Evolutionary conservation across 2,888 invertebrate species (phyloP), one percentile per base, ranked within the genome.

Genomic region (Epirrhoe alternata): DNA sequence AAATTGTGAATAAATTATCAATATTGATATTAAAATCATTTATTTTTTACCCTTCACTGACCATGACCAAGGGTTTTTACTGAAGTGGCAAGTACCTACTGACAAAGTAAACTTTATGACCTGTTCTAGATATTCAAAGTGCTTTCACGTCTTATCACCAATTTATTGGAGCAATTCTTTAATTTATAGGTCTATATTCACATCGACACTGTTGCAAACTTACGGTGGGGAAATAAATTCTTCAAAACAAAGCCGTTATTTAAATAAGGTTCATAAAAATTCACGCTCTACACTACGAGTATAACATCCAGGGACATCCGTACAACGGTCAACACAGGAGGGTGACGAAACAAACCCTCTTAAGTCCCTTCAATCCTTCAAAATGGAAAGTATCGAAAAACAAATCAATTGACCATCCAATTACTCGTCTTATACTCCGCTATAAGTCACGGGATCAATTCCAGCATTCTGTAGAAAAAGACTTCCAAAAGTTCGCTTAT

Each of bases 1-100:
- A 92, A 92, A 92, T 92, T 92, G 92, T 92, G 90, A 93, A 92
- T 93, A 93, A 93, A 92, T 91, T 92, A 92, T 93, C 92, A 92
- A 90, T 90, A 93, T 91, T 92, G 92, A 92, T 92, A 92, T 91
- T 90, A 87, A 79, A 80, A 71, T 75, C 75, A 74, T 73, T 83
- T 85, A n/a, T 86, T 85, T 72, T 58, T 68, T 69, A 35, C 56
- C 52, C 47, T 24, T 24, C 12, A 51, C 35, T 49, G n/a, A 50
- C 24, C 24, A 24, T 24, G 24, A 24, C 24, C 24, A 24, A 24
- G 24, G 8, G 45, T 12, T 6, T 14, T 14, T 14, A 47, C 16
- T 47, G 16, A 47, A 42, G 38, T 47, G 16, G 14, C 16, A 47
- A 16, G 47, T 47, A 47, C n/a, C n/a, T n/a, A n/a, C 14, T 47